Evolutionary conservation across 2,797 vertebrate genomes (phyloP).

Genomic region (Leptatherina wallacei): DNA sequence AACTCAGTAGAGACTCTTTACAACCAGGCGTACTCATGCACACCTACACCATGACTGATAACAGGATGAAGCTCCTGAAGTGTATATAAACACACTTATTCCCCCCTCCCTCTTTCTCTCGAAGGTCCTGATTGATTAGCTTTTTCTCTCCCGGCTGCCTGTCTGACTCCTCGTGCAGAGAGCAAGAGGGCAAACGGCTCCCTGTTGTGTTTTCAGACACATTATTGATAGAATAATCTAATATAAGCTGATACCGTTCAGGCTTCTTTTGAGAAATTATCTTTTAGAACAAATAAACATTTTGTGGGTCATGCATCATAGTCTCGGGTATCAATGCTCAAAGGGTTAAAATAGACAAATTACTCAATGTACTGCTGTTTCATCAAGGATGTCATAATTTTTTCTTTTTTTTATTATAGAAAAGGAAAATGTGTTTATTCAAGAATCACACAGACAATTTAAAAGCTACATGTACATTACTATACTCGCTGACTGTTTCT

Average conservation of each 20-base stretch:
- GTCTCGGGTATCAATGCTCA: not conserved
- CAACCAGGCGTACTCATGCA: slow-evolving; percentile 16
- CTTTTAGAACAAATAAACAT: not conserved
- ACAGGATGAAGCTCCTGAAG: slow-evolving; percentile 38
- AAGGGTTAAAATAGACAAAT: not conserved
- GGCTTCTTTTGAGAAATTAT: not conserved
- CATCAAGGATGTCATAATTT: not conserved
- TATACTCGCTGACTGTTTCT: not conserved
- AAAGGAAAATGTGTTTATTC: not conserved
- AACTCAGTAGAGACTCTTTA: not conserved
- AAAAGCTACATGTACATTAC: not conserved
- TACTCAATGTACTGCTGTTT: not conserved
- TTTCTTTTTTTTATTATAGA: not conserved
- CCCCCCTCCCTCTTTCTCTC: slow-evolving; percentile 9
- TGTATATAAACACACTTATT: slow-evolving; percentile 53
- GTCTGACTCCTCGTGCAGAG: slow-evolving; percentile 35
- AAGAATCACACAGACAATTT: not conserved
- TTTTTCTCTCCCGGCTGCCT: slow-evolving; percentile 20
- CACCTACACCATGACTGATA: slow-evolving; percentile 22
- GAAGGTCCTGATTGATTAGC: slow-evolving; percentile 48
- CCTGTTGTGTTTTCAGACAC: slow-evolving; percentile 19
- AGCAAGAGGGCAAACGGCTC: slow-evolving; percentile 7
- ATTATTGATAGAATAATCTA: slow-evolving; percentile 15
- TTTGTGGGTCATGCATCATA: not conserved
- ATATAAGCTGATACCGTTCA: not conserved